Percentiles rank a stretch among this genome's conserved stretches.
Evolutionary conservation across 2,888 invertebrate species (phyloP).

Genomic region (Rotaria magnacalcarata): DNA sequence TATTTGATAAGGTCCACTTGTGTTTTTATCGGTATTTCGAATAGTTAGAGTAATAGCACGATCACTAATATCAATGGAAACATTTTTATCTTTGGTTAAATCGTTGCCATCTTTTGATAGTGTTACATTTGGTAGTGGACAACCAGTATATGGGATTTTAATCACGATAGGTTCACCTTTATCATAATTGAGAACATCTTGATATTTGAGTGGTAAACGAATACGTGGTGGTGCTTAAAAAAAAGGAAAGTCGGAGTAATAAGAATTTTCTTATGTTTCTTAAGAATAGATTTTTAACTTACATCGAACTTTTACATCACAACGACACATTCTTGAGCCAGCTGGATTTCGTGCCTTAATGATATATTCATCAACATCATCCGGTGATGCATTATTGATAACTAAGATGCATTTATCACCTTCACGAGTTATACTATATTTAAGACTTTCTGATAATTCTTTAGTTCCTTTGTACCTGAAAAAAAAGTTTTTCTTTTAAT

Average conservation of each 20-base stretch:
- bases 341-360: conserved; percentile 89
- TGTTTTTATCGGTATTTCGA: conserved; percentile 82
- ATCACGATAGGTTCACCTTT: conserved; percentile 92
- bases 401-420: conserved; percentile 77
- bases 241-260: conserved; percentile 33
- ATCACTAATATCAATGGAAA: conserved; percentile 64
- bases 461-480: conserved; percentile 82
- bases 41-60: conserved; percentile 91
- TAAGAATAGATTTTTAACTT: conserved; percentile 59
- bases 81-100: conserved; percentile 44
- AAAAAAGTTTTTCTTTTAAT: no score
- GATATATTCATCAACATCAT: conserved; percentile 96
- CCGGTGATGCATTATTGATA: conserved; percentile 87
- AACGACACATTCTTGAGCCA: conserved; percentile 86
- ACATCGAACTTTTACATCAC: conserved; percentile 92
- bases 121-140: conserved; percentile 84
- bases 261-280: not conserved
- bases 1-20: conserved; percentile 90
- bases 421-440: conserved; percentile 85
- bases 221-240: conserved; percentile 83
- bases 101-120: conserved; percentile 90
- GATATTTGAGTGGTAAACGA: conserved; percentile 92
- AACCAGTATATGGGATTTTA: conserved; percentile 96
- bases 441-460: conserved; percentile 79
- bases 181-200: conserved; percentile 92